Percentiles rank a stretch among this genome's conserved stretches.
Evolutionary conservation across 2,113 vertebrate species (phyloP).

Genomic region (Burhinus oedicnemus): DNA sequence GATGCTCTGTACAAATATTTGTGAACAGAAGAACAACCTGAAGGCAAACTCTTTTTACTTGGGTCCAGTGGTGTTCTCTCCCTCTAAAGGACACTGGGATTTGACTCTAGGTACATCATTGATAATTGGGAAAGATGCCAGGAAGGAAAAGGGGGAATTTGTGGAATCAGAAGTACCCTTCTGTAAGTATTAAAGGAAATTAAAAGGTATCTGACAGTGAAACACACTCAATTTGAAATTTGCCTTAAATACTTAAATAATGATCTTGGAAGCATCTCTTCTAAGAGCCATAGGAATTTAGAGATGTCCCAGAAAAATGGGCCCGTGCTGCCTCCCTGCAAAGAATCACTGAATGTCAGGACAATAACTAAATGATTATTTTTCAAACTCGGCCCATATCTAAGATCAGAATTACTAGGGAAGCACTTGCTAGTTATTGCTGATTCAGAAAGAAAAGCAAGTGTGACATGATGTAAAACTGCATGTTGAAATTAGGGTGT

Average conservation of each 20-base stretch:
- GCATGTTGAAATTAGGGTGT: background rate
- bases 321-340: background rate
- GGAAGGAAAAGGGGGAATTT: too few species aligned
- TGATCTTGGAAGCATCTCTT: background rate
- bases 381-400: background rate
- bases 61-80: too few species aligned
- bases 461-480: slow-evolving; percentile 43
- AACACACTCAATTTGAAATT: too few species aligned
- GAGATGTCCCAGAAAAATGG: background rate
- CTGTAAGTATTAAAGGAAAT: too few species aligned
- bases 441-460: slow-evolving; percentile 28
- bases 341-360: background rate
- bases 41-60: too few species aligned
- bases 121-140: too few species aligned
- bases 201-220: too few species aligned
- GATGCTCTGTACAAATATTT: too few species aligned
- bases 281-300: background rate
- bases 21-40: too few species aligned
- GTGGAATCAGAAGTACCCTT: too few species aligned
- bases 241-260: background rate
- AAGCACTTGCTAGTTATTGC: background rate
- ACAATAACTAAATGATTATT: background rate
- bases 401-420: background rate
- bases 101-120: too few species aligned
- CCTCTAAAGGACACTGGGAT: too few species aligned